Percentiles rank a stretch among this genome's conserved stretches.
Conservation (phyloP, 2,888 invertebrate species). For the Pyrochroa serraticornis region DNA sequence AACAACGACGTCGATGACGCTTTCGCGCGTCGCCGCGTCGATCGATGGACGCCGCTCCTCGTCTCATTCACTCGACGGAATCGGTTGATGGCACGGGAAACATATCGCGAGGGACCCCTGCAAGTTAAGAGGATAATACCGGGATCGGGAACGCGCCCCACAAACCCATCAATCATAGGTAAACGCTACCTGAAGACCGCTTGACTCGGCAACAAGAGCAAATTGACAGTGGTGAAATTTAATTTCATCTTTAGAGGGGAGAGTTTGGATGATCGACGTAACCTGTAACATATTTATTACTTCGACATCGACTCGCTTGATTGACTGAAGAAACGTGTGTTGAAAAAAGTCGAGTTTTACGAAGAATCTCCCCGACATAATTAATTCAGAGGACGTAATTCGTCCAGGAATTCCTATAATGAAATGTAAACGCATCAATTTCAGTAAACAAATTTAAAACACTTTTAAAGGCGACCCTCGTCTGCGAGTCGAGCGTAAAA, state of each 20-base stretch:
- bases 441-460: constrained; percentile 40
- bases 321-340: too few relatives aligned
- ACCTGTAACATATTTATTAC: too few relatives aligned
- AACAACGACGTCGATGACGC: constrained; percentile 24
- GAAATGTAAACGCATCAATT: constrained; percentile 38
- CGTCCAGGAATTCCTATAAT: constrained; percentile 2
- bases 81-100: constrained; percentile 9
- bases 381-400: too few relatives aligned
- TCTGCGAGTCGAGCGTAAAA: constrained; percentile 24
- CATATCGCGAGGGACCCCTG: constrained; percentile 11
- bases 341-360: too few relatives aligned
- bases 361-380: too few relatives aligned
- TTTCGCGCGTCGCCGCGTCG: constrained; percentile 21
- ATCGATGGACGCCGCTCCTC: constrained; percentile 11
- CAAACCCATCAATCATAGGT: constrained; percentile 11
- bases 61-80: constrained; percentile 18
- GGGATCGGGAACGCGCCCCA: constrained; percentile 7
- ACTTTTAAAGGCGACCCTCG: constrained; percentile 32
- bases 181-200: too few relatives aligned
- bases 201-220: too few relatives aligned
- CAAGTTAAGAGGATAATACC: constrained; percentile 19
- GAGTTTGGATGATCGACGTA: too few relatives aligned
- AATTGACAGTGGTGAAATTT: constrained; percentile 1
- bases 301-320: too few relatives aligned
- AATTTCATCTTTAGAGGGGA: too few relatives aligned